Base-by-base conservation (phyloP, 2,113 vertebrate species). In the Cheilinus undulatus region DNA sequence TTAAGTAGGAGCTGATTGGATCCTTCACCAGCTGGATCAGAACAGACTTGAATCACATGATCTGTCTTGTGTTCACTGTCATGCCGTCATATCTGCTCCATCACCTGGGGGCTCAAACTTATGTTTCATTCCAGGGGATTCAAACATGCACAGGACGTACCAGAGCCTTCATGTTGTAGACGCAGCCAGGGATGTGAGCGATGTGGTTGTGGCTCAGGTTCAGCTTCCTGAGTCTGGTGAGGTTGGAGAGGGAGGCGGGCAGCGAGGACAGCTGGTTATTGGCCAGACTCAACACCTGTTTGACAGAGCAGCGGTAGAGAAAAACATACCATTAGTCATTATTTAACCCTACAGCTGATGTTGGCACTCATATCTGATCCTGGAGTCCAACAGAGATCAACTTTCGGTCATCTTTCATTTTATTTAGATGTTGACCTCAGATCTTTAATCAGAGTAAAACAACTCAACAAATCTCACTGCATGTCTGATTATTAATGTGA, bases 121-220 rank as follows among this genome's bases (percentile, higher is more conserved):
- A 32, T 9, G 9, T 32, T 32, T 9, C n/a, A n/a, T 32, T 32
- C 30, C 28, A 30, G 28, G 28, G n/a, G n/a, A n/a, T n/a, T n/a
- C n/a, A n/a, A n/a, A n/a, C n/a, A n/a, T n/a, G n/a, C n/a, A n/a
- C n/a, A n/a, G n/a, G 7, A 71, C 43, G 0, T 64, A 88, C 94
- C 67, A 98, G 91, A 66, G 86, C 93, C 83, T 92, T 95, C 89
- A 97, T 87, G 0, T 90, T 73, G 0, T 96, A 97, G 63, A 97
- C 87, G 4, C 96, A 97, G 58, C 91, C 59, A 0, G 96, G 96
- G 65, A 99, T 90, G 68, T 96, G 95, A 0, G 62, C 11, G 0
- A 98, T 94, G 13, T 17, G 73, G 76, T 99, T 99, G 89, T 96
- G 94, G 69, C 96, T 99, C 19, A 97, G 93, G 86, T 98, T 98